A percentile compares a stretch with the other conserved stretches of the same genome.
Conservation (phyloP, 2,113 vertebrate species). For the Sciurus niger region DNA sequence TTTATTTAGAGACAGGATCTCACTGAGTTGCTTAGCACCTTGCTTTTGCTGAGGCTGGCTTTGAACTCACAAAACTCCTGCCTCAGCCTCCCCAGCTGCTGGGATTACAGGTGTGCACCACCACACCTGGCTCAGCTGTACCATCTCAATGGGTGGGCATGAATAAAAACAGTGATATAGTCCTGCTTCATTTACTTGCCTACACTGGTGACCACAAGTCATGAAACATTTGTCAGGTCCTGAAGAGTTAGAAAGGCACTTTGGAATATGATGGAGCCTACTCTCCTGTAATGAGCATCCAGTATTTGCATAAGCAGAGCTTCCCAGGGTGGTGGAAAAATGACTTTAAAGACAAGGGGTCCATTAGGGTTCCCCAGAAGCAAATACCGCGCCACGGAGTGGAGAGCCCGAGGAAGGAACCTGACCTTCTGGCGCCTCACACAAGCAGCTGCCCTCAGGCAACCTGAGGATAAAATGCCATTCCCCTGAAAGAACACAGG, state of each 20-base stretch:
- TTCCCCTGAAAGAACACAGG: background rate
- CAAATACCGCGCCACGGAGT: background rate
- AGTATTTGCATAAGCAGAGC: background rate
- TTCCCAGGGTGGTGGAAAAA: background rate
- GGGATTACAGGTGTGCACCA: too few relatives aligned
- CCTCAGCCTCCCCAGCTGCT: too few relatives aligned
- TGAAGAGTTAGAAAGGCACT: background rate
- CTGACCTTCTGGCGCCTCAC: background rate
- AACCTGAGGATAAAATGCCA: background rate
- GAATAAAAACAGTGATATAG: background rate
- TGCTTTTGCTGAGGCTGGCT: too few relatives aligned
- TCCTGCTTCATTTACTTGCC: background rate
- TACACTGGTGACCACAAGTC: background rate
- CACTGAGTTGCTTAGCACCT: too few relatives aligned
- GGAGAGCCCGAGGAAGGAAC: background rate
- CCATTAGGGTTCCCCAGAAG: background rate
- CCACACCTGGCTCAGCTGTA: background rate
- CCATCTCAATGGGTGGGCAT: accelerated
- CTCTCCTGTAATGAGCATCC: background rate
- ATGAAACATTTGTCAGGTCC: background rate
- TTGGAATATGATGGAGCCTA: background rate
- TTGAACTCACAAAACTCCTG: too few relatives aligned
- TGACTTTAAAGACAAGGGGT: background rate
- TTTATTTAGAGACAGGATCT: too few relatives aligned
- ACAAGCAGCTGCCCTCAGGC: background rate